Base-by-base conservation (phyloP, 2,888 invertebrate species). In the Tetranychus truncatus region DNA sequence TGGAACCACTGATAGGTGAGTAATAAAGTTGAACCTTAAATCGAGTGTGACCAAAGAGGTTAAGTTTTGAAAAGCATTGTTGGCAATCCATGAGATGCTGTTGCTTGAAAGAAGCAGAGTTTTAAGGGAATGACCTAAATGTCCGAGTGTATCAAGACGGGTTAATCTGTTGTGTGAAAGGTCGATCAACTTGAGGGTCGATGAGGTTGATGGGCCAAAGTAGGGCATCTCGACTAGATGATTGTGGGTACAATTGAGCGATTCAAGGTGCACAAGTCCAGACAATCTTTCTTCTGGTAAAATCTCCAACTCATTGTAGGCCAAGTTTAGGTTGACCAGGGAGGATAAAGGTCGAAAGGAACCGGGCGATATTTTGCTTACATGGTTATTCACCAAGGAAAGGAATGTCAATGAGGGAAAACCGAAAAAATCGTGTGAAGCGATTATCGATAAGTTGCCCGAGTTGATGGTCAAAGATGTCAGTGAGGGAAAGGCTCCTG, bases 181-280 rank as follows among this genome's bases (percentile, higher is more conserved):
- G 82, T 90, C 88, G 21, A 93, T 84, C 75, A 89, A 88, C 74
- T 89, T 86, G 77, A 93, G 85, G 79, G 77, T 76, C 15, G 74
- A 45, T 69, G 34, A 20, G 7, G 34, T n/a, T 24, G 20, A 20
- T n/a, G 45, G 67, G 4, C 75, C 89, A 79, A 92, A 84, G 75
- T 86, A 85, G 15, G 86, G 84, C 21, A 81, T 77, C 74, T 80
- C 80, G 2, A 78, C 73, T 76, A 93, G 85, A 0, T 91, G 89
- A 83, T 94, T 94, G 3, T 87, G 88, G 9, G 91, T 91, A 80
- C 94, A 85, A 81, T 93, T 93, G 5, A 94, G 84, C 84, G 88
- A 89, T 15, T 86, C 87, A 1, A 92, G 83, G 5, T 87, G 87
- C 0, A 89, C 89, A 20, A 80, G 69, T n/a, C 80, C 80, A 71